Conservation (phyloP, 2,888 invertebrate genomes). For the Diplolepis rosae region DNA sequence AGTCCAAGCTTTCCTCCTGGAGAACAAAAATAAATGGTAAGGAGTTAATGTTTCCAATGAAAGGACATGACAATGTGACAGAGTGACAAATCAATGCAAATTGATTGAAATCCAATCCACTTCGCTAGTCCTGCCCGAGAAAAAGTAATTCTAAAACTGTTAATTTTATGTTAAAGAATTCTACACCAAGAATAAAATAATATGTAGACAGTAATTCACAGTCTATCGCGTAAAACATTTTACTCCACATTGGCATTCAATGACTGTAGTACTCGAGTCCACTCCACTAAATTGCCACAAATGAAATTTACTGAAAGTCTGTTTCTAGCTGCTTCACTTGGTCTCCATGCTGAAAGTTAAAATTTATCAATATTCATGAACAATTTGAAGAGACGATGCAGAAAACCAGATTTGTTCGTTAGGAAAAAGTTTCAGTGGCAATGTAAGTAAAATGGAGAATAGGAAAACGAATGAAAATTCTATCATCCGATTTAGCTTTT, state of each 20-base stretch:
- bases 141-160: not conserved
- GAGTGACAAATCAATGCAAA: constrained; percentile 22
- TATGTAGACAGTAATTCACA: not conserved
- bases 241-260: not conserved
- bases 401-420: not conserved
- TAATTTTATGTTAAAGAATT: not conserved
- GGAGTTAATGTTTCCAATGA: constrained; percentile 62
- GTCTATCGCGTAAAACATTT: not conserved
- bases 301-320: not conserved
- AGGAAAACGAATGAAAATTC: too few relatives aligned
- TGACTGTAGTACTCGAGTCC: not conserved
- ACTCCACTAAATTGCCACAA: not conserved
- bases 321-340: too few relatives aligned
- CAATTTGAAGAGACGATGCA: not conserved
- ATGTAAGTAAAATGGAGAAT: too few relatives aligned
- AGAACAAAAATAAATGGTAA: constrained; percentile 77
- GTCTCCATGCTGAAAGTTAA: not conserved
- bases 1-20: constrained; percentile 84
- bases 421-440: not conserved
- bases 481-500: too few relatives aligned
- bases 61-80: constrained; percentile 39
- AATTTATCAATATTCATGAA: not conserved
- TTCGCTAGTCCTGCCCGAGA: not conserved
- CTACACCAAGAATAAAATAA: not conserved
- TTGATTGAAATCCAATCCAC: constrained; percentile 1